Percentiles rank a stretch among this genome's conserved stretches.
Conservation (phyloP, 2,113 vertebrate genomes). For the Rhodinocichla rosea region DNA sequence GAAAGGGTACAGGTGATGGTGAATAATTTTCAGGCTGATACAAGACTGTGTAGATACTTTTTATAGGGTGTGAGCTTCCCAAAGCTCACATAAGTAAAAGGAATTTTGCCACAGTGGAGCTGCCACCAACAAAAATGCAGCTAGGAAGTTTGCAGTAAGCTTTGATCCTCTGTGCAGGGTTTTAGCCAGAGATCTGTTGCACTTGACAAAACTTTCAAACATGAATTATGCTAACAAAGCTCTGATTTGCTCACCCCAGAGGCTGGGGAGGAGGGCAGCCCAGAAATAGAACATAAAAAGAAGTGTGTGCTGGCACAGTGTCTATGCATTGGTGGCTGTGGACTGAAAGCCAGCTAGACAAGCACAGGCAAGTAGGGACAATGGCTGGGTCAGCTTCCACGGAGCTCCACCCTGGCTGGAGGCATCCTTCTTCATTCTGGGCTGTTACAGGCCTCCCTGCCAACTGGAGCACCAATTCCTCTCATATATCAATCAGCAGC, state of each 20-base stretch:
- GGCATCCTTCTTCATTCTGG: not conserved
- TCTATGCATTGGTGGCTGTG: not conserved
- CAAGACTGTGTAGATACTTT: not conserved
- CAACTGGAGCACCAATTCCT: not conserved
- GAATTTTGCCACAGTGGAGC: not conserved
- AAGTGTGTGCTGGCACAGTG: not conserved
- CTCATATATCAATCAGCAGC: not conserved
- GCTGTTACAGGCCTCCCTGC: not conserved
- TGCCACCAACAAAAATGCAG: not conserved
- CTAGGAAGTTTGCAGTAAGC: not conserved
- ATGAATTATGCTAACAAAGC: not conserved
- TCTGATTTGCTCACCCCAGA: not conserved
- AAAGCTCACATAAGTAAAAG: not conserved
- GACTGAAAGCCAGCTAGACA: not conserved
- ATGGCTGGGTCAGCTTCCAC: conserved; percentile 19
- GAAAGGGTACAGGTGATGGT: not conserved
- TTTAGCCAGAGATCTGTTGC: not conserved
- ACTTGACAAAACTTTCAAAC: not conserved
- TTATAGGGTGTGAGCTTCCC: not conserved
- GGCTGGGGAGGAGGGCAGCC: not conserved
- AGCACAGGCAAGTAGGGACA: not conserved
- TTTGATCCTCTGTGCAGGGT: not conserved
- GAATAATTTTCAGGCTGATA: not conserved
- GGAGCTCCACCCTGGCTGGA: not conserved
- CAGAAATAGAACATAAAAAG: not conserved